Evolutionary conservation across 92 coral and sea anemone genomes (phyloP).

Genomic region (Porites lobata): DNA sequence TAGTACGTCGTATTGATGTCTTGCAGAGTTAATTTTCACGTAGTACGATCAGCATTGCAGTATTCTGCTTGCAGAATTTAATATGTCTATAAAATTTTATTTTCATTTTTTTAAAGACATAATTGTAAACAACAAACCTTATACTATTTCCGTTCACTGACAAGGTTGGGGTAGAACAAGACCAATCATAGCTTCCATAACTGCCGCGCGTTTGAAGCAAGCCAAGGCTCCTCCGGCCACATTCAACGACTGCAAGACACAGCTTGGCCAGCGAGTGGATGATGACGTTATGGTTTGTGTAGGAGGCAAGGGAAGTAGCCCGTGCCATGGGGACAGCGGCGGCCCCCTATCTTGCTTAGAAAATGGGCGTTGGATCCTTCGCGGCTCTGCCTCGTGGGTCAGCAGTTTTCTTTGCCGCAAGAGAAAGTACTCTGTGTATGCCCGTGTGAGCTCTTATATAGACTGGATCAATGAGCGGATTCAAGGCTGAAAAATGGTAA

Average conservation of each 20-base stretch:
- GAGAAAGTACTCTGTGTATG: background rate
- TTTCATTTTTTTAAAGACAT: too few relatives aligned
- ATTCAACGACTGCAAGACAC: conserved; percentile 32
- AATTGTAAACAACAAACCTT: background rate
- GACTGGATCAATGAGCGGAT: background rate
- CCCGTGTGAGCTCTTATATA: conserved; percentile 28
- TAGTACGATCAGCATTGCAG: too few relatives aligned
- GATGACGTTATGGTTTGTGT: conserved; percentile 36
- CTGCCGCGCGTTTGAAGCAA: conserved; percentile 36
- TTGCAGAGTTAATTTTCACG: too few relatives aligned
- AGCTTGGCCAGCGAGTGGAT: conserved; percentile 25
- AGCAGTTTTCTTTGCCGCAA: conserved; percentile 41
- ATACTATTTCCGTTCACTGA: background rate
- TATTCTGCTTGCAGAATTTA: too few relatives aligned
- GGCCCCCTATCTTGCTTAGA: conserved; percentile 65
- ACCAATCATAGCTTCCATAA: background rate
- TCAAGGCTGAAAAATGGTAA: background rate
- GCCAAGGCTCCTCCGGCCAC: conserved; percentile 49
- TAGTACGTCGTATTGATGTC: too few relatives aligned
- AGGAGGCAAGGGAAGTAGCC: conserved; percentile 47
- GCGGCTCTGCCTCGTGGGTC: conserved; percentile 66
- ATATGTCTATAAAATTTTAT: too few relatives aligned
- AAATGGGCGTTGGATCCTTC: conserved; percentile 64
- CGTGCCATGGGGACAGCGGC: conserved; percentile 65
- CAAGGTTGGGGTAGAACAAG: conserved; percentile 1